phyloP scores from a whole-genome alignment of 2,888 invertebrate species.

The Pimpla rufipes region DNA sequence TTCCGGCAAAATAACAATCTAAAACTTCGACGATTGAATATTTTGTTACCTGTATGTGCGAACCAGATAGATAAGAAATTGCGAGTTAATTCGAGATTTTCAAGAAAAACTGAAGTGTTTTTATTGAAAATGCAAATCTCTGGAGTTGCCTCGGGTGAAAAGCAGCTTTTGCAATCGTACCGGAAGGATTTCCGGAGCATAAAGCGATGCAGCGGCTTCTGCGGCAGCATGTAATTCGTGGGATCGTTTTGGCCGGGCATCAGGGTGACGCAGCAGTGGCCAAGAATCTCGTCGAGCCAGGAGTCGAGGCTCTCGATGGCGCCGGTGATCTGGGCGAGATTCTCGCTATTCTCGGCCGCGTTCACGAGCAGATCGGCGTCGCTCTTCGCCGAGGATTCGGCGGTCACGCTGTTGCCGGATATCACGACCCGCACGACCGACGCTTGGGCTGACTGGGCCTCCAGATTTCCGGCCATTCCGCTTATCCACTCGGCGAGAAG shows the following conservation, averaged over 20 bases:
- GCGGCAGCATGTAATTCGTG: slow-evolving; percentile 95
- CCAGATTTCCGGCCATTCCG: slow-evolving; percentile 90
- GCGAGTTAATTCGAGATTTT: too few species aligned
- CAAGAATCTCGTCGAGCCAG: slow-evolving; percentile 77
- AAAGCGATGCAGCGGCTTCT: slow-evolving; percentile 96
- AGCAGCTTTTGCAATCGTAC: too few species aligned
- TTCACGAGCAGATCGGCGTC: slow-evolving; percentile 67
- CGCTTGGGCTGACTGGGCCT: slow-evolving; percentile 88
- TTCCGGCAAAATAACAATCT: too few species aligned
- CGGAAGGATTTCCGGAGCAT: slow-evolving; percentile 78
- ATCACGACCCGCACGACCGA: slow-evolving; percentile 92
- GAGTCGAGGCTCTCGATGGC: slow-evolving; percentile 76
- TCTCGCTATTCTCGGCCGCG: slow-evolving; percentile 68
- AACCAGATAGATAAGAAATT: too few species aligned
- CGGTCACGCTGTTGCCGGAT: slow-evolving; percentile 87
- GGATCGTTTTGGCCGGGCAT: slow-evolving; percentile 98
- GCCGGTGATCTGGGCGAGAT: slow-evolving; percentile 71
- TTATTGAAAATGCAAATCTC: slow-evolving; percentile 5
- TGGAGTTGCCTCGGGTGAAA: too few species aligned
- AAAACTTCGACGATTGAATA: too few species aligned
- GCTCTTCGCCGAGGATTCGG: slow-evolving; percentile 40
- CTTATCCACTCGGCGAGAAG: slow-evolving; percentile 93
- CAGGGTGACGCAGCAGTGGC: slow-evolving; percentile 89
- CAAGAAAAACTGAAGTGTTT: neutral
- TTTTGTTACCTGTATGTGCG: too few species aligned